phyloP scores from a whole-genome alignment of 2,113 vertebrate species.

The Ovis canadensis region DNA sequence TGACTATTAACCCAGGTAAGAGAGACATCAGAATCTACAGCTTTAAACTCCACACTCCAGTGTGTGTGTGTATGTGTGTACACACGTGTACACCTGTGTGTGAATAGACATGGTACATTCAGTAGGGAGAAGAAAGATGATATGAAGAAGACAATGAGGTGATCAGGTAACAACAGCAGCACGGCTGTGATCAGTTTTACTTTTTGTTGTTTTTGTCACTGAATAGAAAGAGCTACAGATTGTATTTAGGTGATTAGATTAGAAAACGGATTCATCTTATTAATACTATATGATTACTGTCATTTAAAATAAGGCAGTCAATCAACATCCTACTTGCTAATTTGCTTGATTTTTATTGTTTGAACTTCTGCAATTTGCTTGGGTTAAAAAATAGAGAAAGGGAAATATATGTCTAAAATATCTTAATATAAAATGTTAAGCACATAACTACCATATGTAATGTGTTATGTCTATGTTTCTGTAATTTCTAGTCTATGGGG shows the following conservation, averaged over 20 bases:
- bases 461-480: constrained; percentile 43
- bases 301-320: not conserved
- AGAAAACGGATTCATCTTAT: not conserved
- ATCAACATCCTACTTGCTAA: not conserved
- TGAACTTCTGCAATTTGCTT: not conserved
- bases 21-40: not conserved
- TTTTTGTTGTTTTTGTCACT: not conserved
- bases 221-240: not conserved
- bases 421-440: constrained; percentile 43
- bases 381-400: not conserved
- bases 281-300: not conserved
- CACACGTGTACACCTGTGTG: fast-evolving
- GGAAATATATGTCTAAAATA: constrained; percentile 4
- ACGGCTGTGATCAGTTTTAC: not conserved
- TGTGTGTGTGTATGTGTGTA: not conserved
- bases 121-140: not conserved
- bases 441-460: constrained; percentile 11
- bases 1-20: not conserved
- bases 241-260: not conserved
- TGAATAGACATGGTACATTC: fast-evolving
- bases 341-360: not conserved
- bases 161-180: not conserved
- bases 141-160: not conserved
- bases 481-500: constrained; percentile 47
- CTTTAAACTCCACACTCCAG: not conserved